These are phyloP conservation scores for Sciurus niger DNA, from an alignment of 2,113 vertebrate genomes.

Conservation along the genomic window DNA sequence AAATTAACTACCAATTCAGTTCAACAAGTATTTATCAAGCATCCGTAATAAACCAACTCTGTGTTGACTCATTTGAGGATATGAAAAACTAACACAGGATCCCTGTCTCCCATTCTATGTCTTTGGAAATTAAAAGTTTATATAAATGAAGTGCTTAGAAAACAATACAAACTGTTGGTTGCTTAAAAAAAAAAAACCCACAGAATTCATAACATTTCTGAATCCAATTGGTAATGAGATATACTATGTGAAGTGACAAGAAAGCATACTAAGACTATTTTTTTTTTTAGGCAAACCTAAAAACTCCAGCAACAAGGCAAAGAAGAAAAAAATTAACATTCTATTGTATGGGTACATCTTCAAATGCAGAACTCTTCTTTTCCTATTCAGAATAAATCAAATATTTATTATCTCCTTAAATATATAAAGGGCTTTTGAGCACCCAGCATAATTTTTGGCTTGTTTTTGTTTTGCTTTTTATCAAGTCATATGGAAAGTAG, in stretches of 20 bases:
- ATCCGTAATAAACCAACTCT: conserved; percentile 36
- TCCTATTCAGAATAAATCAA: conserved; percentile 50
- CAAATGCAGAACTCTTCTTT: neutral
- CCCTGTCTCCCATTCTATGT: neutral
- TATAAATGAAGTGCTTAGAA: conserved; percentile 25
- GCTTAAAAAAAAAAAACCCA: neutral
- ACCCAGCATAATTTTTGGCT: neutral
- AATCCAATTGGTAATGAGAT: neutral
- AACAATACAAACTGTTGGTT: conserved; percentile 46
- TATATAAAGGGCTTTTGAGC: neutral
- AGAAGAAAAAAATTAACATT: neutral
- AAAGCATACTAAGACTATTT: neutral
- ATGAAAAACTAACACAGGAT: conserved; percentile 15
- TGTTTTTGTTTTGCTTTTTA: conserved; percentile 33
- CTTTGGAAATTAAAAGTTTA: conserved; percentile 55
- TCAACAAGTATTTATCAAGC: conserved; percentile 44
- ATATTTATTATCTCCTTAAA: neutral
- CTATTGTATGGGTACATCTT: neutral
- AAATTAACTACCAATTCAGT: conserved; percentile 18
- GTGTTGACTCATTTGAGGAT: conserved; percentile 6
- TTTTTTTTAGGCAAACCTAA: conserved; percentile 25
- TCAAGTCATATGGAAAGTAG: conserved; percentile 60
- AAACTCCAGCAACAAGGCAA: neutral
- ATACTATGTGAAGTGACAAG: neutral
- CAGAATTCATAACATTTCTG: neutral